Base-by-base conservation (phyloP, 2,888 invertebrate species). In the Rhorus exstirpatorius region DNA sequence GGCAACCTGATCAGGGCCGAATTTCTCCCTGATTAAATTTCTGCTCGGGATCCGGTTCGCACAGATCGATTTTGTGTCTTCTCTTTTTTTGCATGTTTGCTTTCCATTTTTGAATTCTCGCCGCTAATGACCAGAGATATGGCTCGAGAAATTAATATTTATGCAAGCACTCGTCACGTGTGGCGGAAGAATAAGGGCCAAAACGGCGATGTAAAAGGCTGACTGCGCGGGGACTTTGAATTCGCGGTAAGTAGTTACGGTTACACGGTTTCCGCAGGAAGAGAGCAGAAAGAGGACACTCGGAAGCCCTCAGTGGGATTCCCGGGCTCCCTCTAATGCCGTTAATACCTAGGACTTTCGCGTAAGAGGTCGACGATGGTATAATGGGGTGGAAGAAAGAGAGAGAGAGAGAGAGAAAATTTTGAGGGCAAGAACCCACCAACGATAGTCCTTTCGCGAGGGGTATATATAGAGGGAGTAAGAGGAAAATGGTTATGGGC, bases 261-360 rank as follows among this genome's bases (percentile, higher is more conserved):
- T 85, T 84, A 81, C 81, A 77, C 60, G 76, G 79, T 68, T 79
- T 77, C 58, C 63, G 53, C 74, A 26, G 38, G 8, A 53, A 38
- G 26, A 17, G 26, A 3, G 26, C 17, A 49, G 38, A 68, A 17
- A n/a, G n/a, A n/a, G n/a, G n/a, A 53, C 3, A 41, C 19, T 53
- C n/a, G 8, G 51, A 41, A 81, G 68, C 77, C 78, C 81, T 68
- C 76, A 19, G 83, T 78, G 79, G 81, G 67, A 71, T 72, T 71
- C 26, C 35, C 41, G 72, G 61, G 38, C 19, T 67, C 68, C 49
- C 74, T 86, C 74, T 86, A 85, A 85, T 85, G 78, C 87, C 83
- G 83, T 63, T 87, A 87, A 87, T 87, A 86, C 85, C 82, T 6
- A 67, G 67, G 82, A 83, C 79, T 85, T 83, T 81, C 65, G 53